Conservation (phyloP, 2,888 invertebrate genomes). For the Arctia plantaginis region DNA sequence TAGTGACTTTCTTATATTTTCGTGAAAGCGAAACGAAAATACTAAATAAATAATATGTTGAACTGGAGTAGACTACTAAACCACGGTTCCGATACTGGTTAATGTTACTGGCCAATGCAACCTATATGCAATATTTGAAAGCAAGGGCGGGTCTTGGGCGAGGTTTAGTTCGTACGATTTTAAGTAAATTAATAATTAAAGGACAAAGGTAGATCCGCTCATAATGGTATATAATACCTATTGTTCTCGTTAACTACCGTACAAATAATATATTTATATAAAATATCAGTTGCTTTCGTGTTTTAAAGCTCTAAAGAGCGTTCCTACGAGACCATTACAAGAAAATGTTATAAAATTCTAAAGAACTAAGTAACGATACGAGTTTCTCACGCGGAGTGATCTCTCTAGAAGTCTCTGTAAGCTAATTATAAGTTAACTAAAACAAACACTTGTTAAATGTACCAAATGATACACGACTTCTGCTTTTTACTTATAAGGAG, state of each 20-base stretch:
- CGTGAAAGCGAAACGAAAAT: too few relatives aligned
- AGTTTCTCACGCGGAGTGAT: background rate
- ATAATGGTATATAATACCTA: background rate
- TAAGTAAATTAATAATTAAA: too few relatives aligned
- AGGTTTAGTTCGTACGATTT: too few relatives aligned
- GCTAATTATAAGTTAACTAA: conserved; percentile 27
- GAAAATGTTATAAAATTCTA: background rate
- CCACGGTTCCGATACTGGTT: too few relatives aligned
- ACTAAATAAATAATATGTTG: too few relatives aligned
- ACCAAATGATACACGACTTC: conserved; percentile 45
- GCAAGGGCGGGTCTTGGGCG: too few relatives aligned
- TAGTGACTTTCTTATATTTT: too few relatives aligned
- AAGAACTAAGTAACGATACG: background rate
- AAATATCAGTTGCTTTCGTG: background rate
- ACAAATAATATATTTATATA: background rate
- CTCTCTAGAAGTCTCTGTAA: background rate
- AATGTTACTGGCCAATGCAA: too few relatives aligned
- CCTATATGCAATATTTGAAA: too few relatives aligned
- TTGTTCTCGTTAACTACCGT: background rate
- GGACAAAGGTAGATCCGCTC: too few relatives aligned
- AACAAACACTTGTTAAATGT: conserved; percentile 36
- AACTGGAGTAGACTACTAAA: too few relatives aligned
- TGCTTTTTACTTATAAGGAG: conserved; percentile 33
- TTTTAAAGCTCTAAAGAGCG: background rate
- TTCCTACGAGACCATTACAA: background rate